These are phyloP conservation scores for Tigriopus japonicus DNA, from an alignment of 1,140 invertebrate genomes.

Conservation along the genomic window DNA sequence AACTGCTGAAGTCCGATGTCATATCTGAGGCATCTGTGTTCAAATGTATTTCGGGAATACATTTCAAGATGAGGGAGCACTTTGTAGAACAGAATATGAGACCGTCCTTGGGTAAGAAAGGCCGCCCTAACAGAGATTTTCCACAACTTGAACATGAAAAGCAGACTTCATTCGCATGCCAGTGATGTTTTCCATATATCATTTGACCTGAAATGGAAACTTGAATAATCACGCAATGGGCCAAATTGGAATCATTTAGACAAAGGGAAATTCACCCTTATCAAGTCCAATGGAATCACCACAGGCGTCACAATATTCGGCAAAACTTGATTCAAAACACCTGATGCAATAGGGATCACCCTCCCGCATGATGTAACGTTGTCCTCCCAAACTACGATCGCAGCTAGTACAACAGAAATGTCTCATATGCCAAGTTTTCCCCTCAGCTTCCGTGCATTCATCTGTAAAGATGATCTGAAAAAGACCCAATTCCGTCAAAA, in stretches of 20 bases:
- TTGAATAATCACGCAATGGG: constrained; percentile 1
- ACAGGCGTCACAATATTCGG: constrained; percentile 90
- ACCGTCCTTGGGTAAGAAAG: constrained; percentile 74
- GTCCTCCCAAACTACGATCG: constrained; percentile 75
- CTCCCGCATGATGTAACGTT: constrained; percentile 91
- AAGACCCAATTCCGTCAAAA: constrained; percentile 16
- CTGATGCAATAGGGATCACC: constrained; percentile 80
- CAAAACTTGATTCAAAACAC: constrained; percentile 87
- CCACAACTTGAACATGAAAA: constrained; percentile 86
- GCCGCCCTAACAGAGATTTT: constrained; percentile 70
- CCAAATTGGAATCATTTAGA: background rate
- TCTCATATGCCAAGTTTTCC: constrained; percentile 92
- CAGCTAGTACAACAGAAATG: constrained; percentile 94
- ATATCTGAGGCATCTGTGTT: no score
- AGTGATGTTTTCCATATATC: constrained; percentile 90
- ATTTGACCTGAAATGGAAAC: constrained; percentile 48
- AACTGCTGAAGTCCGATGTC: no score
- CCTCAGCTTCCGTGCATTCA: constrained; percentile 95
- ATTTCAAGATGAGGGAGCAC: no score
- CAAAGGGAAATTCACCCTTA: constrained; percentile 34
- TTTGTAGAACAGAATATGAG: constrained; percentile 68
- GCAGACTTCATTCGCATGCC: constrained; percentile 88
- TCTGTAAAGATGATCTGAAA: constrained; percentile 84
- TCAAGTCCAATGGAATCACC: constrained; percentile 87
- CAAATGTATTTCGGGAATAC: no score